phyloP scores from a whole-genome alignment of 2,797 vertebrate genomes.

The Luscinia megarhynchos region DNA sequence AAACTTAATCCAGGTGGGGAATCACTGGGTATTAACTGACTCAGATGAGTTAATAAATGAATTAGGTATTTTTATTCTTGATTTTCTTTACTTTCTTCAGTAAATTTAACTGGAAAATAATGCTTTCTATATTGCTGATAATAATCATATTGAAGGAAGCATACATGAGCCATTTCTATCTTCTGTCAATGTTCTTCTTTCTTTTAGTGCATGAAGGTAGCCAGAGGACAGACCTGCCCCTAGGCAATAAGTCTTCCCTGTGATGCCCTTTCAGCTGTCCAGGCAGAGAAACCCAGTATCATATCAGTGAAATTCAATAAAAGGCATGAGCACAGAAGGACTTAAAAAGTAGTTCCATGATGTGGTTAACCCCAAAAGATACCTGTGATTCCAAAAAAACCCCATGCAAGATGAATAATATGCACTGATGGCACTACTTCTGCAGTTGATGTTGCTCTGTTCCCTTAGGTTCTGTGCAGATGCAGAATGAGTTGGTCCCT shows the following conservation, averaged over 20 bases:
- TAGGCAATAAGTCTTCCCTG: not conserved
- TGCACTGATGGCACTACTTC: not conserved
- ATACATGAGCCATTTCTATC: not conserved
- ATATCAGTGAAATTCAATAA: not conserved
- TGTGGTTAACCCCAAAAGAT: not conserved
- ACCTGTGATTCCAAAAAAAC: not conserved
- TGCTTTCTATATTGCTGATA: not conserved
- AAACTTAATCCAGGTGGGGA: conserved; percentile 16
- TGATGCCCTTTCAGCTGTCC: not conserved
- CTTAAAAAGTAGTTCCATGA: not conserved
- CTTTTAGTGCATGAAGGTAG: not conserved
- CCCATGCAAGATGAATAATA: not conserved
- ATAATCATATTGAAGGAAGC: not conserved
- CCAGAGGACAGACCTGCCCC: not conserved
- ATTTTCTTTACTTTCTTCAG: not conserved
- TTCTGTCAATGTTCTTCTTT: not conserved
- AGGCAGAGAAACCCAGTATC: not conserved
- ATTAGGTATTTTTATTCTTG: not conserved
- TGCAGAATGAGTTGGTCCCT: not conserved
- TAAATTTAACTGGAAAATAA: not conserved
- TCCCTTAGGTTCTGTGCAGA: not conserved
- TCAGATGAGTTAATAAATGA: not conserved
- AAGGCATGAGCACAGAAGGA: not conserved
- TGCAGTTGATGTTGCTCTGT: not conserved
- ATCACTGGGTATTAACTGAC: not conserved